Percentiles rank a stretch among this genome's conserved stretches.
Conservation (phyloP, 2,797 vertebrate species). For the Sebastiscus albofasciatus region DNA sequence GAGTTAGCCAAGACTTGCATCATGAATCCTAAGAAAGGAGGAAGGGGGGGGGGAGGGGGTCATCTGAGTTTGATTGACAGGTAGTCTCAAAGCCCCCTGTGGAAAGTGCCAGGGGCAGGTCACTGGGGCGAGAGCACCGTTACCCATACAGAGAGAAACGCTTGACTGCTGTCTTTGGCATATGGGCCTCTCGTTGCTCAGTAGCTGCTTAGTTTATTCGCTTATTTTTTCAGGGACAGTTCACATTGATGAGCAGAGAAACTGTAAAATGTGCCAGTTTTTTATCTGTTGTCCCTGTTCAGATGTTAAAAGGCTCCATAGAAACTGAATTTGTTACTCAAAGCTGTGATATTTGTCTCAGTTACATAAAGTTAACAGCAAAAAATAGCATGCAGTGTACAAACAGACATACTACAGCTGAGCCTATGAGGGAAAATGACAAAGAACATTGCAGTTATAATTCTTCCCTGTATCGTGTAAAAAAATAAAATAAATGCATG, state of each 20-base stretch:
- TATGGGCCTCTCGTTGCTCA: slow-evolving; percentile 1
- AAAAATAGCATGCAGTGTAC: not conserved
- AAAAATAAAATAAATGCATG: not conserved
- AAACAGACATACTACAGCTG: not conserved
- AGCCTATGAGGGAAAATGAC: not conserved
- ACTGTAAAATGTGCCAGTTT: not conserved
- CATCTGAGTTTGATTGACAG: slow-evolving; percentile 69
- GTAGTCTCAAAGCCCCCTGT: slow-evolving; percentile 48
- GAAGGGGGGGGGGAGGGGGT: not conserved
- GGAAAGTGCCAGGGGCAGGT: slow-evolving; percentile 70
- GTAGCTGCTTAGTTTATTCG: not conserved
- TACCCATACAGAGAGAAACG: slow-evolving; percentile 59
- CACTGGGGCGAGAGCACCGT: slow-evolving; percentile 54
- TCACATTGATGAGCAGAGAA: not conserved
- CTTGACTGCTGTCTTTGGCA: slow-evolving; percentile 61
- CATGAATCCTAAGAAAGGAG: slow-evolving; percentile 19
- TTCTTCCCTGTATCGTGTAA: not conserved
- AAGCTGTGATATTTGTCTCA: not conserved
- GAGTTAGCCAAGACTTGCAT: slow-evolving; percentile 44
- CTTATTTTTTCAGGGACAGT: not conserved
- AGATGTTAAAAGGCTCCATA: not conserved
- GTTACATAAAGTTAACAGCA: not conserved
- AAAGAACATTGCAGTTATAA: not conserved
- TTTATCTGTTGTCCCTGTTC: not conserved
- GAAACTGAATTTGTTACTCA: not conserved